Base-by-base conservation (phyloP, 92 coral and sea anemone genomes). In the Parazoanthus darwini region DNA sequence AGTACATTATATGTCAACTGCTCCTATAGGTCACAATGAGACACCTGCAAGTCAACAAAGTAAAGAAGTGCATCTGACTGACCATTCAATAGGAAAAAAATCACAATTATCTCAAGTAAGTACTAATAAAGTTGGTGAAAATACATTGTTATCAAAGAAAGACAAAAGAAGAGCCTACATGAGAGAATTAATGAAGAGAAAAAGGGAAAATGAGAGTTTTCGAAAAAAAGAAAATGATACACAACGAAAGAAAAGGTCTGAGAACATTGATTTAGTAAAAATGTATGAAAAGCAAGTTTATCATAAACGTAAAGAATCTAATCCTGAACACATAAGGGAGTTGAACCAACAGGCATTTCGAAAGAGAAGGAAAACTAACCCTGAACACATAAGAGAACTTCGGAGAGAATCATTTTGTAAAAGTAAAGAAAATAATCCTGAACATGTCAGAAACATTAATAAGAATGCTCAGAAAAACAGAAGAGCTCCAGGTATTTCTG, bases 1-100 rank as follows among this genome's bases (percentile, higher is more conserved):
- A 74, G 16, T 83, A 58, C 93, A 91, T 75, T 88, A 88, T 91
- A 89, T 88, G 51, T 91, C 93, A 83, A 91, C 91, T 72, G 86
- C 79, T 76, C 89, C 88, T 74, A 74, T 81, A 74, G 88, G 18
- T 42, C 56, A 77, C 43, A 35, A 58, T 77, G 81, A 20, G 56
- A 77, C 33, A 29, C 33, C 33, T 29, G 33, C 33, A 29, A 29
- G 33, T 29, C 33, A 48, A 77, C 81, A 77, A 77, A 15, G 58
- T 15, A 58, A 77, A 77, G 80, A 26, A 77, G 58, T 77, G 79
- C 5, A 44, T 1, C 2, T 0, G 13, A 9, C 22, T 9, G 20
- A n/a, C 42, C 11, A 75, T 75, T 50, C 37, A 14, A 75, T 36
- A n/a, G 37, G 43, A 46, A 20, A 25, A 48, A 44, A 44, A 44